phyloP scores from a whole-genome alignment of 2,113 vertebrate species.

The Gyps fulvus region DNA sequence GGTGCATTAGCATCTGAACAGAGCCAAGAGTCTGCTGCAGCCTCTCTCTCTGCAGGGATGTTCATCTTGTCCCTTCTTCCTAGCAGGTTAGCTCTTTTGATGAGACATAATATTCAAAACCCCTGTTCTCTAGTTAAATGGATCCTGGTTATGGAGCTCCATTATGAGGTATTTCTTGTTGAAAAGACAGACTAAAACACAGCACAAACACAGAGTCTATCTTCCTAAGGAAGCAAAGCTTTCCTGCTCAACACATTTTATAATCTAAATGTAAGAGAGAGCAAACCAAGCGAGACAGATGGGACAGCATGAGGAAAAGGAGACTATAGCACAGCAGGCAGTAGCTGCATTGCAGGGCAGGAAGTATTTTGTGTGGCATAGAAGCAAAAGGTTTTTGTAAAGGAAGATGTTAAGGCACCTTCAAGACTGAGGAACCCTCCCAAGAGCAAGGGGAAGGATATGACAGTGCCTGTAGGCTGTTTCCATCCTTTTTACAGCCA shows the following conservation, averaged over 20 bases:
- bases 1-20: not conserved
- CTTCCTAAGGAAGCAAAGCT: not conserved
- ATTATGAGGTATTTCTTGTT: not conserved
- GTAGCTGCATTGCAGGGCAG: not conserved
- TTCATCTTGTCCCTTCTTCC: not conserved
- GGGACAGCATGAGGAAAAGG: not conserved
- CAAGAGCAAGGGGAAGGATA: not conserved
- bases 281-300: not conserved
- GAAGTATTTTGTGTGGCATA: not conserved
- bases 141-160: not conserved
- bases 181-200: not conserved
- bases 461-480: not conserved
- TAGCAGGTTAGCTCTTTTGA: not conserved
- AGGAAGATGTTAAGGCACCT: not conserved
- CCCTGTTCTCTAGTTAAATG: not conserved
- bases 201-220: not conserved
- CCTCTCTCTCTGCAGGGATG: not conserved
- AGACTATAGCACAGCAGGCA: slow-evolving; percentile 2
- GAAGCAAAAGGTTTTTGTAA: not conserved
- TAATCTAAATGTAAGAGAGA: not conserved
- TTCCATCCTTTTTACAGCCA: not conserved
- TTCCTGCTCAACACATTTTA: not conserved
- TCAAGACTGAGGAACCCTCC: not conserved
- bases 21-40: not conserved
- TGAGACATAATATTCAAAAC: not conserved